Evolutionary conservation across 2,797 vertebrate genomes (phyloP).

Genomic region (Alectoris magna): DNA sequence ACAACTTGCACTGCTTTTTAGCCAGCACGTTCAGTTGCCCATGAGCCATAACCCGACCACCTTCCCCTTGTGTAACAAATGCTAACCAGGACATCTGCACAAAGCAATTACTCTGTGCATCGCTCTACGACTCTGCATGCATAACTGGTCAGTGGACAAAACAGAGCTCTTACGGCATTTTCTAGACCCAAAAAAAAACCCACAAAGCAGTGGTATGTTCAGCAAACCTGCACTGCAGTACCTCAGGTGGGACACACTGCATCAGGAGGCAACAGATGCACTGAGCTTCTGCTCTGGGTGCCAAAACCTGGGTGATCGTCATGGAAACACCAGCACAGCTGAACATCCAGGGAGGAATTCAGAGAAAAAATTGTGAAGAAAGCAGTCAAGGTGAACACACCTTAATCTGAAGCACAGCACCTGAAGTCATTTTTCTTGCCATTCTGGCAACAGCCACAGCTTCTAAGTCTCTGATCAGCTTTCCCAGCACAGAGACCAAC

Average conservation of each 20-base stretch:
- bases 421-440: background rate
- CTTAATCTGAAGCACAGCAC: background rate
- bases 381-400: background rate
- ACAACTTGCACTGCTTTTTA: background rate
- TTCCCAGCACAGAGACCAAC: background rate
- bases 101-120: background rate
- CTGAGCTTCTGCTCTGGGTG: background rate
- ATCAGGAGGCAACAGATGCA: background rate
- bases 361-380: background rate
- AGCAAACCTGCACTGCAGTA: background rate
- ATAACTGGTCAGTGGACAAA: background rate
- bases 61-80: background rate
- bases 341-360: background rate
- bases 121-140: accelerated
- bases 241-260: background rate
- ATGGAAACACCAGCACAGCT: background rate
- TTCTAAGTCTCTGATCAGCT: background rate
- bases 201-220: background rate
- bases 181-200: background rate
- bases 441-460: background rate
- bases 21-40: no score
- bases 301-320: background rate
- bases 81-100: background rate
- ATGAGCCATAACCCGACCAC: no score
- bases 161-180: background rate